A percentile compares a stretch with the other conserved stretches of the same genome.
Evolutionary conservation across 2,797 vertebrate genomes (phyloP).

Genomic region (Huso huso): DNA sequence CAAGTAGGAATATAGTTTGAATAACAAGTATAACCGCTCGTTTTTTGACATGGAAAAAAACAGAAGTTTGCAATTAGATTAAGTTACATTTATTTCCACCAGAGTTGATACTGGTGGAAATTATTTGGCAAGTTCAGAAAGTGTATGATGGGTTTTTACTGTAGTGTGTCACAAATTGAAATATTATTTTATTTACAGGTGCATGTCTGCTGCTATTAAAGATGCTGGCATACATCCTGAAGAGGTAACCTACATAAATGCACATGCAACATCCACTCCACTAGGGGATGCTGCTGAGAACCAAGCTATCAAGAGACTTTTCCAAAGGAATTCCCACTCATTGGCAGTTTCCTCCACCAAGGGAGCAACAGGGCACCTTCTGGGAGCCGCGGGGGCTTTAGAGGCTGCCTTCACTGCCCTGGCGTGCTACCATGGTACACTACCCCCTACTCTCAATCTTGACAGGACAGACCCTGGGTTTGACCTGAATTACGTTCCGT

Average conservation of each 20-base stretch:
- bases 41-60: too few species aligned
- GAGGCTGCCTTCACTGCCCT: constrained; percentile 85
- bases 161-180: too few species aligned
- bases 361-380: constrained; percentile 87
- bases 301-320: constrained; percentile 80
- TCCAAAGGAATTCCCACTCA: constrained; percentile 46
- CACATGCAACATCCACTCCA: constrained; percentile 90
- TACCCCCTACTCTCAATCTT: constrained; percentile 91
- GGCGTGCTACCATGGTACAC: constrained; percentile 71
- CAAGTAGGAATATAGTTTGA: too few species aligned
- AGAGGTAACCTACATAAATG: constrained; percentile 82
- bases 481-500: constrained; percentile 83
- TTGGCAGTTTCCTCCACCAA: constrained; percentile 88
- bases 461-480: constrained; percentile 78
- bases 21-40: too few species aligned
- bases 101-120: too few species aligned
- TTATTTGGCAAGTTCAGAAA: too few species aligned
- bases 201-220: constrained; percentile 82
- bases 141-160: too few species aligned
- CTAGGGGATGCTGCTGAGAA: constrained; percentile 93
- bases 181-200: constrained; percentile 50
- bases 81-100: too few species aligned
- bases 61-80: too few species aligned
- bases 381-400: constrained; percentile 85
- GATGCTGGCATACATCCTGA: constrained; percentile 61